Conservation (phyloP, 2,113 vertebrate genomes). For the Herpetotheres cachinnans region DNA sequence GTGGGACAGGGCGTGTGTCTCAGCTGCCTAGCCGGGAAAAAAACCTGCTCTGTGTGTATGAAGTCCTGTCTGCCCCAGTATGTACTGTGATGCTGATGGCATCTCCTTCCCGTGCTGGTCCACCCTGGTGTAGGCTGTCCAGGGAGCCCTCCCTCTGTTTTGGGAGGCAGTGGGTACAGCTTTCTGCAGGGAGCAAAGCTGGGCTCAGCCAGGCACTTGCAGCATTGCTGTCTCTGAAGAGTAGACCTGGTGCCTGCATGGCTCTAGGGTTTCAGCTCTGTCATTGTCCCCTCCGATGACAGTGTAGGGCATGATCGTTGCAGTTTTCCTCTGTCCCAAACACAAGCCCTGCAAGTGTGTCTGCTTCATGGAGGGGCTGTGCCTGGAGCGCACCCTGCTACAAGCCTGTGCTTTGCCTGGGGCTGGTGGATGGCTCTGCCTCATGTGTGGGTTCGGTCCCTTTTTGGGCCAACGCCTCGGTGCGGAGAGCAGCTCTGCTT, state of each 20-base stretch:
- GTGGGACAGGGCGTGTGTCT: not conserved
- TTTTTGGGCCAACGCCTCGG: not conserved
- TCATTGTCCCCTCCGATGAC: not conserved
- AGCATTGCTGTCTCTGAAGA: not conserved
- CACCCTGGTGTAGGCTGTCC: not conserved
- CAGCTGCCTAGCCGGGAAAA: not conserved
- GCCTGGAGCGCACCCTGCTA: rapidly evolving
- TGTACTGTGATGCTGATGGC: not conserved
- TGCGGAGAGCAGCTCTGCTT: not conserved
- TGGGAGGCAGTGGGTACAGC: not conserved
- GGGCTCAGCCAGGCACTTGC: not conserved
- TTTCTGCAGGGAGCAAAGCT: not conserved
- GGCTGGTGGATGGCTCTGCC: not conserved
- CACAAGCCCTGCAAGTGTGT: not conserved
- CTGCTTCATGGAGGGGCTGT: not conserved
- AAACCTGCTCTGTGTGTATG: not conserved
- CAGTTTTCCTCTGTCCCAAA: not conserved
- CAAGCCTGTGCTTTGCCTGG: not conserved
- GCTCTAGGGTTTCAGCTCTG: not conserved
- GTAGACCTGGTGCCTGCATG: not conserved
- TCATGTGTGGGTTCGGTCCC: not conserved
- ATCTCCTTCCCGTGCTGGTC: not conserved
- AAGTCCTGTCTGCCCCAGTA: not conserved
- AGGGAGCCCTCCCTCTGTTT: not conserved
- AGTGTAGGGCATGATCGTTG: not conserved